Evolutionary conservation across 1,140 invertebrate species (phyloP).

Genomic region (Pseudachorutes palmiensis): DNA sequence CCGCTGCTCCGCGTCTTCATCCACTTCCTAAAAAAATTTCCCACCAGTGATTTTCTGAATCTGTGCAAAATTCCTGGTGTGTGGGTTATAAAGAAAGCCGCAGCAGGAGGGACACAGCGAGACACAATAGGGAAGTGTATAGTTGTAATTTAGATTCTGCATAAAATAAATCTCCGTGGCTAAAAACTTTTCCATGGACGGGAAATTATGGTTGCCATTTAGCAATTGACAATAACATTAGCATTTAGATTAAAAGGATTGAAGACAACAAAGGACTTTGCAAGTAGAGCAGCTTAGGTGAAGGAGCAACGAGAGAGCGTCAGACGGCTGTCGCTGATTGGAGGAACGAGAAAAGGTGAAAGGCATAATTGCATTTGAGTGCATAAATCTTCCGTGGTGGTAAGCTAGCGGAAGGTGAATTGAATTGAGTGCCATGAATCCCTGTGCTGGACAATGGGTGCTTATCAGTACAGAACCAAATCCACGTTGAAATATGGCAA

Average conservation of each 20-base stretch:
- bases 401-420: neutral
- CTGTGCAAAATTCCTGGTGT: neutral
- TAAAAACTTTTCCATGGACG: neutral
- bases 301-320: too few relatives aligned
- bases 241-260: slow-evolving; percentile 1
- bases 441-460: neutral
- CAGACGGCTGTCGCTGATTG: too few relatives aligned
- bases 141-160: too few relatives aligned
- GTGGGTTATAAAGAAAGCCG: too few relatives aligned
- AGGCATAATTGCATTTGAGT: neutral
- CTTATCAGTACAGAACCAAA: too few relatives aligned
- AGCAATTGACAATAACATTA: slow-evolving; percentile 2
- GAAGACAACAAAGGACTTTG: neutral
- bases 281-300: neutral
- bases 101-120: too few relatives aligned
- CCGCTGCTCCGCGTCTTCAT: neutral
- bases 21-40: neutral
- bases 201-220: slow-evolving; percentile 1
- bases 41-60: neutral
- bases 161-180: too few relatives aligned
- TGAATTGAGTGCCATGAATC: too few relatives aligned
- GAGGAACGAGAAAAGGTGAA: neutral
- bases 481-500: too few relatives aligned
- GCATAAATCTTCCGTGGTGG: neutral
- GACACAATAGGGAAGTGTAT: too few relatives aligned